Evolutionary conservation across 2,113 vertebrate species (phyloP).

Genomic region (Catharus fuscescens): DNA sequence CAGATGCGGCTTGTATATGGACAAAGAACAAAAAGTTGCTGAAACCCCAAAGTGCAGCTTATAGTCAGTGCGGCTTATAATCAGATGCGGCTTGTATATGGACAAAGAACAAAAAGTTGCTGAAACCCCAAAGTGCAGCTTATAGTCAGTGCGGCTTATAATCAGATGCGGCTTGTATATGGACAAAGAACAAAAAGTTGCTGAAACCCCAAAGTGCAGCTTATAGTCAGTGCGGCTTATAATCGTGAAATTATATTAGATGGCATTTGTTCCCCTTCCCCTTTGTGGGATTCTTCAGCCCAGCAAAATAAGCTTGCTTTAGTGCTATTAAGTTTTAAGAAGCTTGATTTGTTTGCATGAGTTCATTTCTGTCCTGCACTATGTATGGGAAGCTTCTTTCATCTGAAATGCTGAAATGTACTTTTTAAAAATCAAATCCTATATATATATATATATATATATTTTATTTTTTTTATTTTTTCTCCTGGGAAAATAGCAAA

Average conservation of each 20-base stretch:
- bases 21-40: too few relatives aligned
- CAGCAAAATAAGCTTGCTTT: background rate
- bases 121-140: too few relatives aligned
- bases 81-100: too few relatives aligned
- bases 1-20: too few relatives aligned
- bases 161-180: too few relatives aligned
- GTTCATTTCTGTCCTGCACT: background rate
- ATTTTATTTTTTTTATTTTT: background rate
- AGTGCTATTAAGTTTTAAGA: background rate
- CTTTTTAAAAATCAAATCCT: background rate
- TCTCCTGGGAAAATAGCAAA: background rate
- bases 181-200: too few relatives aligned
- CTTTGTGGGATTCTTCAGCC: background rate
- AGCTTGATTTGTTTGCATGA: accelerated
- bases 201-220: too few relatives aligned
- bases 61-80: too few relatives aligned
- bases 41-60: too few relatives aligned
- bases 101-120: too few relatives aligned
- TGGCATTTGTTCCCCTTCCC: background rate
- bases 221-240: too few relatives aligned
- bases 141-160: too few relatives aligned
- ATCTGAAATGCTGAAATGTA: background rate
- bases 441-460: background rate
- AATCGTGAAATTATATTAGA: background rate
- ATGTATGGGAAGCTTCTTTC: background rate